A percentile compares a stretch with the other conserved stretches of the same genome.
These are phyloP conservation scores for Syngnathus scovelli DNA, from an alignment of 2,113 vertebrate species.

Conservation along the genomic window DNA sequence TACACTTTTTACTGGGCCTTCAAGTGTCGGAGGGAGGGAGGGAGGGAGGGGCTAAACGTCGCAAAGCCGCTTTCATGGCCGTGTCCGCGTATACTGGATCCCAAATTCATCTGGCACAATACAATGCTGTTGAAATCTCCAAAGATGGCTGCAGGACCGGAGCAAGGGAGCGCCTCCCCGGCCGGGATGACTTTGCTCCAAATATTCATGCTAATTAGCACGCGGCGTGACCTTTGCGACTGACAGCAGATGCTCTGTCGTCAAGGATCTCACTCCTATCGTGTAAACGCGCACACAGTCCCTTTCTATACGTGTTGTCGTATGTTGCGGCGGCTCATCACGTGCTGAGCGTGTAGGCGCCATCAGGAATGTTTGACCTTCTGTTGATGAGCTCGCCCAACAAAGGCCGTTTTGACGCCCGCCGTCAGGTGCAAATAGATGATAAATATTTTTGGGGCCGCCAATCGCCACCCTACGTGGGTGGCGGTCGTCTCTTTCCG, in stretches of 20 bases:
- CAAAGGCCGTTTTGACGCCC: conserved; percentile 42
- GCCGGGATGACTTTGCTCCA: not conserved
- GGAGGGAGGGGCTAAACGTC: not conserved
- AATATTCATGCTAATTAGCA: not conserved
- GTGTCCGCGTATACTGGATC: no score
- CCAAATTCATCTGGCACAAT: not conserved
- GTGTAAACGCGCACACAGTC: conserved; percentile 34
- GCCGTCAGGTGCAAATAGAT: no score
- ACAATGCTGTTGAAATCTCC: not conserved
- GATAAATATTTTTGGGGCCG: no score
- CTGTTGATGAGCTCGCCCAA: conserved; percentile 51
- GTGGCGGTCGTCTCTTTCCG: conserved; percentile 39
- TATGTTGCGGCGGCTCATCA: conserved; percentile 37
- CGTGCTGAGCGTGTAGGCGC: conserved; percentile 42
- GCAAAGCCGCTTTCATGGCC: not conserved
- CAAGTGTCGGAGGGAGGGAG: conserved; percentile 31
- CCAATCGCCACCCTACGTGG: conserved; percentile 29
- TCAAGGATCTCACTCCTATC: conserved; percentile 44
- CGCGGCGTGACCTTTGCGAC: conserved; percentile 54
- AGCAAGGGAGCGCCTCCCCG: not conserved
- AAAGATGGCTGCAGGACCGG: not conserved
- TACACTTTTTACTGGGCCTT: conserved; percentile 45
- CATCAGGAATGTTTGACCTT: conserved; percentile 61
- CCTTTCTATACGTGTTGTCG: not conserved
- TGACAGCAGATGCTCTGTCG: conserved; percentile 50